A percentile compares a stretch with the other conserved stretches of the same genome.
phyloP scores from a whole-genome alignment of 2,797 vertebrate species.

The Perodicticus potto region DNA sequence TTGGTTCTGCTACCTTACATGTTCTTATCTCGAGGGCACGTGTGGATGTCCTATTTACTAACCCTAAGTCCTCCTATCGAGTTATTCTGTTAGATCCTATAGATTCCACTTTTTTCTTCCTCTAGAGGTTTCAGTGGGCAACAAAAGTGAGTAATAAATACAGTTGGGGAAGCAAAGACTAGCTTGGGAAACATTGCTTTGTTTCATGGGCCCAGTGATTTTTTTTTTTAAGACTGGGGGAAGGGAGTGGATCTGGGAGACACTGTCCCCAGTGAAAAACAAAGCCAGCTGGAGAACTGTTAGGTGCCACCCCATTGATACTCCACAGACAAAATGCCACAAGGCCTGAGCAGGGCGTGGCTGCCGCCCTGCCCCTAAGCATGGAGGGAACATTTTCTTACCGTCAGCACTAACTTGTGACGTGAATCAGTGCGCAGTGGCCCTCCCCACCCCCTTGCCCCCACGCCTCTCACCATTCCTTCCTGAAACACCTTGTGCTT shows the following conservation, averaged over 20 bases:
- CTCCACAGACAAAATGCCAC: background rate
- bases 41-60: background rate
- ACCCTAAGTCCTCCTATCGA: background rate
- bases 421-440: background rate
- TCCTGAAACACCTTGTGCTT: background rate
- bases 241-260: background rate
- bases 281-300: slow-evolving; percentile 2
- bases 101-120: background rate
- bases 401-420: background rate
- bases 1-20: background rate
- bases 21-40: background rate
- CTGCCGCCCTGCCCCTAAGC: rapidly evolving
- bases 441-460: background rate
- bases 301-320: background rate
- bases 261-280: background rate
- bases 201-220: background rate
- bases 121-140: background rate
- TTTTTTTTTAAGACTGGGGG: background rate
- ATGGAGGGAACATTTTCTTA: background rate
- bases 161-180: background rate
- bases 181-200: background rate
- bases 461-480: background rate
- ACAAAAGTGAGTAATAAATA: background rate
- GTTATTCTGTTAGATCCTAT: background rate
- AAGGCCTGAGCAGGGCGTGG: background rate